phyloP scores from a whole-genome alignment of 2,888 invertebrate species.

The Celastrina argiolus region DNA sequence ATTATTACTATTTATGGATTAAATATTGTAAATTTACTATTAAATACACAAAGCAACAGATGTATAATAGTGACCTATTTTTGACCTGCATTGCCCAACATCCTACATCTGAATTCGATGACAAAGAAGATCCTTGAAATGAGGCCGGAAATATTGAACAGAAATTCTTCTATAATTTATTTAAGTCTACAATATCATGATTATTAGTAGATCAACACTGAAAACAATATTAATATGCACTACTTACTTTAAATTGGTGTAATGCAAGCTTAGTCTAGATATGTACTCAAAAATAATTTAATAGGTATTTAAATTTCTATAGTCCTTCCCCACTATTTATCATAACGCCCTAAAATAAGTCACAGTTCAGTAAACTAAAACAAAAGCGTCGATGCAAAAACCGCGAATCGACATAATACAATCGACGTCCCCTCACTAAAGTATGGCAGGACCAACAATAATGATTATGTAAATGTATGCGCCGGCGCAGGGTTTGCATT shows the following conservation, averaged over 20 bases:
- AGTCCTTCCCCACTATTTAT: too few species aligned
- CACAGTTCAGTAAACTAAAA: neutral
- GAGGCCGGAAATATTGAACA: neutral
- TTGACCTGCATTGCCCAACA: neutral
- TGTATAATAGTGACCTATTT: too few species aligned
- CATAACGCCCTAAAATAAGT: neutral
- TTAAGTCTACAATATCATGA: neutral
- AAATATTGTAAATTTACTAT: too few species aligned
- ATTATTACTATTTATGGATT: too few species aligned
- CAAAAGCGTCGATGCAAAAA: neutral
- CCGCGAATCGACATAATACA: neutral
- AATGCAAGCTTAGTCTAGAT: too few species aligned
- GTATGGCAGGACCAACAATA: constrained; percentile 54
- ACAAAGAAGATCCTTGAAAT: neutral
- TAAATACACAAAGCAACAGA: too few species aligned
- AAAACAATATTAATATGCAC: neutral
- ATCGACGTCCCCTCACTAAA: constrained; percentile 30
- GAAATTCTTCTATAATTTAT: neutral
- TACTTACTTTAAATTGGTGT: too few species aligned
- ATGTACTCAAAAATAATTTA: too few species aligned
- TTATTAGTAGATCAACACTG: neutral
- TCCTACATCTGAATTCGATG: neutral
- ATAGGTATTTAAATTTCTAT: too few species aligned
- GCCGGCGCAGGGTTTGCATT: constrained; percentile 51
- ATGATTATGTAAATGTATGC: constrained; percentile 63